phyloP scores from a whole-genome alignment of 1,140 invertebrate species.

The Philotrypesis tridentata region DNA sequence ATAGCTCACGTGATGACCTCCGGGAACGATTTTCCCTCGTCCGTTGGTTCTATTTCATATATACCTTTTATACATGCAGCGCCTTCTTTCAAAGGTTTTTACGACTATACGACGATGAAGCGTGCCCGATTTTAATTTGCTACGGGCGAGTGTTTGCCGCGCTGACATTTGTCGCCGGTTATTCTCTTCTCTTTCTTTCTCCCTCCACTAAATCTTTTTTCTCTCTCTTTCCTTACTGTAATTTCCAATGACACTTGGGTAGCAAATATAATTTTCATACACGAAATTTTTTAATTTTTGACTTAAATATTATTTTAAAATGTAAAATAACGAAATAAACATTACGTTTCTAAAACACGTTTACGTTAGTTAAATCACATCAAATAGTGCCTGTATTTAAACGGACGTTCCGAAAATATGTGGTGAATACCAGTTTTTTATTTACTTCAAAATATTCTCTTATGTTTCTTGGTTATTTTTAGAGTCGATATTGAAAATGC shows the following conservation, averaged over 20 bases:
- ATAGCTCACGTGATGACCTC: constrained; percentile 15
- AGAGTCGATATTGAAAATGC: too few species aligned
- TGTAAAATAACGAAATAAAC: too few species aligned
- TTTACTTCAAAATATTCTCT: too few species aligned
- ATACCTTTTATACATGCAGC: neutral
- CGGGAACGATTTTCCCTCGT: constrained; percentile 21
- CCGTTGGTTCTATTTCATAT: constrained; percentile 4
- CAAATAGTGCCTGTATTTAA: too few species aligned
- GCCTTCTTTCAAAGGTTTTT: constrained; percentile 40
- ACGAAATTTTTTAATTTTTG: neutral
- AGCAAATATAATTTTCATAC: constrained; percentile 20
- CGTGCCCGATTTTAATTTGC: constrained; percentile 49
- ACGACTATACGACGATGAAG: constrained; percentile 38
- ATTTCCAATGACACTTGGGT: neutral
- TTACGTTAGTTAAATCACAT: too few species aligned
- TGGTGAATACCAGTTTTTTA: too few species aligned
- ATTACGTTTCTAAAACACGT: too few species aligned
- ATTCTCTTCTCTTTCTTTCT: neutral
- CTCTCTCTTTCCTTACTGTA: neutral
- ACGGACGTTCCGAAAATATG: too few species aligned
- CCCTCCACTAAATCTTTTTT: neutral
- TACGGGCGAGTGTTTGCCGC: constrained; percentile 50
- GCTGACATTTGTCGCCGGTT: constrained; percentile 49
- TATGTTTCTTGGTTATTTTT: too few species aligned
- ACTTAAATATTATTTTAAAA: too few species aligned